phyloP scores from a whole-genome alignment of 2,113 vertebrate genomes.

The Entomyzon cyanotis region DNA sequence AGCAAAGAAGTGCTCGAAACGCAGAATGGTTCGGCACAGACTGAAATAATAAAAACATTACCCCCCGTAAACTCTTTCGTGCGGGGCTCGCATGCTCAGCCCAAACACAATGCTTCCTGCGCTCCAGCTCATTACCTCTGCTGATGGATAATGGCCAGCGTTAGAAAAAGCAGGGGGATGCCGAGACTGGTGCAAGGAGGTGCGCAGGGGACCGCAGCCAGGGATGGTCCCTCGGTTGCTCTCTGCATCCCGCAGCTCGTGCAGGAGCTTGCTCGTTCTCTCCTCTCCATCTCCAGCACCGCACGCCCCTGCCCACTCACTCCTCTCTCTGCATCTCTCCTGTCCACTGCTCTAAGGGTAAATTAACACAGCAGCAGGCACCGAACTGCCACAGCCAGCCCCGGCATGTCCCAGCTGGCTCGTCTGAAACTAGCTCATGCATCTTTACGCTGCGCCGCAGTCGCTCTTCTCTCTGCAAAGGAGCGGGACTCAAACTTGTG shows the following conservation, averaged over 20 bases:
- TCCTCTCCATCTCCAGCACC: background rate
- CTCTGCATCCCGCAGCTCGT: background rate
- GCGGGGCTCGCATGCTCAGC: background rate
- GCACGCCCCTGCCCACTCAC: background rate
- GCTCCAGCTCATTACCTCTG: conserved; percentile 23
- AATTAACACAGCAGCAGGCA: background rate
- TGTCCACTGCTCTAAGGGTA: background rate
- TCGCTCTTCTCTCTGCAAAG: background rate
- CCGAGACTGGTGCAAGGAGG: background rate
- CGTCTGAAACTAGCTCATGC: background rate
- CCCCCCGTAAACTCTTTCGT: background rate
- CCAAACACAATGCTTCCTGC: background rate
- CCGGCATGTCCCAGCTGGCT: background rate
- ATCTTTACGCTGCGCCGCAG: background rate
- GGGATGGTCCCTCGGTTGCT: background rate
- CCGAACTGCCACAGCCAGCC: background rate
- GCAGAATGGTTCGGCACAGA: background rate
- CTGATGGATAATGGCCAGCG: background rate
- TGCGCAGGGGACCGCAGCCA: background rate
- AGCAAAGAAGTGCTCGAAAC: conserved; percentile 10
- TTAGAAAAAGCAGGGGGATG: background rate
- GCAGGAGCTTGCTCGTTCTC: background rate
- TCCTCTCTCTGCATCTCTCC: background rate
- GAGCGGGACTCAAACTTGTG: background rate
- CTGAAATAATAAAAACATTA: conserved; percentile 15